These are phyloP conservation scores for Porphyrio hochstetteri DNA, from an alignment of 2,113 vertebrate genomes.

Conservation along the genomic window DNA sequence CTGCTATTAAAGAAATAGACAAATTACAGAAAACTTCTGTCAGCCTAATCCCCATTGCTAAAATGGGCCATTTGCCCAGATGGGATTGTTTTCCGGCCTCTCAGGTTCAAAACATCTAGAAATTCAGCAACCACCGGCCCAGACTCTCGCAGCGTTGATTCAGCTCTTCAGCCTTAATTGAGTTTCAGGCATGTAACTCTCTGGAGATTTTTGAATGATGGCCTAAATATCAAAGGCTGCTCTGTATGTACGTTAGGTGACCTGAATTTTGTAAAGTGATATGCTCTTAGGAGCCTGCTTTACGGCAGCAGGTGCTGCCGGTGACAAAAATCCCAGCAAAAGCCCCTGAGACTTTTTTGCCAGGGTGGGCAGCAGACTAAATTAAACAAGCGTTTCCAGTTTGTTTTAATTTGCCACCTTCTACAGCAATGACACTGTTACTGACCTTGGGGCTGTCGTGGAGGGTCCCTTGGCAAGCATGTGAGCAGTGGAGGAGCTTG, in stretches of 20 bases:
- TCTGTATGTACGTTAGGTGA: background rate
- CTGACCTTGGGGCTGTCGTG: background rate
- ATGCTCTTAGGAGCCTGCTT: background rate
- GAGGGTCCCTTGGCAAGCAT: background rate
- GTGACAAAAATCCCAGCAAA: constrained; percentile 19
- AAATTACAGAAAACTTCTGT: constrained; percentile 59
- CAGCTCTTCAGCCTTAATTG: constrained; percentile 53
- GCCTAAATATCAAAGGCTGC: background rate
- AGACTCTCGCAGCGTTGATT: constrained; percentile 3
- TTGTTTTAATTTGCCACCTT: background rate
- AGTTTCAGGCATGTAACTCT: background rate
- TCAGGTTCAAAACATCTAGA: background rate
- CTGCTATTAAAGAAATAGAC: constrained; percentile 57
- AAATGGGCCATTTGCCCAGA: constrained; percentile 31
- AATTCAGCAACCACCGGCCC: background rate
- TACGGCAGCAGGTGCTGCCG: background rate
- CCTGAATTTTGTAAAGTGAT: background rate
- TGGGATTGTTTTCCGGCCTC: constrained; percentile 34
- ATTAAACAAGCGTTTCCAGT: background rate
- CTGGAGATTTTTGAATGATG: constrained; percentile 42
- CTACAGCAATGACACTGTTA: background rate
- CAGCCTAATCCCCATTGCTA: constrained; percentile 29
- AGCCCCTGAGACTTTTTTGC: background rate
- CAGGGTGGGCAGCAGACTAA: background rate
- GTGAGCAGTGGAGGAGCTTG: rapidly evolving